Evolutionary conservation across 2,888 invertebrate genomes (phyloP).

Genomic region (Caradrina kadenii): DNA sequence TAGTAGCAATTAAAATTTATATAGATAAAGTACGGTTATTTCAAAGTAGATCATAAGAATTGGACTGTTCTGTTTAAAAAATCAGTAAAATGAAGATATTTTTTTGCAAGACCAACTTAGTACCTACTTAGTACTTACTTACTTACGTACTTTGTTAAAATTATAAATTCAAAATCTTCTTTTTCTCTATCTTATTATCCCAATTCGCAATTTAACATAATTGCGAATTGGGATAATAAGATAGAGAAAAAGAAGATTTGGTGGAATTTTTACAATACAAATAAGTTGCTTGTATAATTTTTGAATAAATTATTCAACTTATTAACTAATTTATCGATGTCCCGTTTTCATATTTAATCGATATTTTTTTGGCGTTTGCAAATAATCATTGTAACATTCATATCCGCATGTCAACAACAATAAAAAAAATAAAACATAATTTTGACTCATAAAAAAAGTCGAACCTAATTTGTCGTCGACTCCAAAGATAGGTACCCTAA

Average conservation of each 20-base stretch:
- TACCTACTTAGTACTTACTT: background rate
- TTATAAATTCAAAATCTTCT: slow-evolving; percentile 1
- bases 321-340: slow-evolving; percentile 40
- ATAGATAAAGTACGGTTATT: slow-evolving; percentile 25
- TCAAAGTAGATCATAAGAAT: slow-evolving; percentile 24
- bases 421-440: background rate
- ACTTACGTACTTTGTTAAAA: too few species aligned
- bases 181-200: slow-evolving; percentile 2
- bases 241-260: slow-evolving; percentile 3
- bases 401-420: slow-evolving; percentile 46
- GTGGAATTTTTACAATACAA: slow-evolving; percentile 8
- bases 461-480: slow-evolving; percentile 35
- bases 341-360: slow-evolving; percentile 15
- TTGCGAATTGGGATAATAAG: background rate
- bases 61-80: slow-evolving; percentile 9
- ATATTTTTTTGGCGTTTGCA: slow-evolving; percentile 28
- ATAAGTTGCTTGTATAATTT: slow-evolving; percentile 62
- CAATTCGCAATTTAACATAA: background rate
- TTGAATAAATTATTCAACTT: slow-evolving; percentile 67
- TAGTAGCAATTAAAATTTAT: slow-evolving; percentile 40
- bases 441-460: slow-evolving; percentile 41
- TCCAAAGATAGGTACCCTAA: slow-evolving; percentile 6
- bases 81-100: background rate
- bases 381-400: slow-evolving; percentile 13
- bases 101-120: slow-evolving; percentile 6